Evolutionary conservation across 2,888 invertebrate genomes (phyloP).

Genomic region (Thalpophila matura): DNA sequence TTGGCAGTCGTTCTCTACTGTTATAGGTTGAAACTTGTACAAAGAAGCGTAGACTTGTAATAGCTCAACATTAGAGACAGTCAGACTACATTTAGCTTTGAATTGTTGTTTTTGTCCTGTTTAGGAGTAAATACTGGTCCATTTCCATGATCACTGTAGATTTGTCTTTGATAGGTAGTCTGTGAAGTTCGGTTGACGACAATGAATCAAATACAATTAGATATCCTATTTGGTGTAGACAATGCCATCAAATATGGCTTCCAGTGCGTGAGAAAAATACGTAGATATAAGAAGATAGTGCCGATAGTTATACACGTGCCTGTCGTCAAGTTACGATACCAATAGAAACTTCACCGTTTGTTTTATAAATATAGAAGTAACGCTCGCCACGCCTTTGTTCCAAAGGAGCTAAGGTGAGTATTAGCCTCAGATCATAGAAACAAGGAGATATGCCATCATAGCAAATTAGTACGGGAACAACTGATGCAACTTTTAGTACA

Average conservation of each 20-base stretch:
- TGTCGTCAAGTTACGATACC: slow-evolving; percentile 21
- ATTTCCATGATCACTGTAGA: slow-evolving; percentile 25
- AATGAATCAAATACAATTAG: slow-evolving; percentile 12
- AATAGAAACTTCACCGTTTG: slow-evolving; percentile 18
- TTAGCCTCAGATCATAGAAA: no score
- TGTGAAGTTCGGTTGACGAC: slow-evolving; percentile 31
- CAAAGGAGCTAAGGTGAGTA: not conserved
- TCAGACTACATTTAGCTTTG: slow-evolving; percentile 36
- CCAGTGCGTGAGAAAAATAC: slow-evolving; percentile 38
- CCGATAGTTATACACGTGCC: slow-evolving; percentile 24
- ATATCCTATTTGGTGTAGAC: slow-evolving; percentile 26
- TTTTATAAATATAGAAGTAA: slow-evolving; percentile 36
- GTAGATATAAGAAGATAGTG: not conserved
- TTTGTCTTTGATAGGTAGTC: slow-evolving; percentile 3
- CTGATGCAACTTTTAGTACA: no score
- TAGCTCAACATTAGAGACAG: slow-evolving; percentile 36
- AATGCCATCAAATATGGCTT: slow-evolving; percentile 26
- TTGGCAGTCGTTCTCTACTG: slow-evolving; percentile 26
- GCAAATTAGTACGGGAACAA: no score
- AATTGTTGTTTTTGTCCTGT: slow-evolving; percentile 39
- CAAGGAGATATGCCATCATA: no score
- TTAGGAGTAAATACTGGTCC: slow-evolving; percentile 20
- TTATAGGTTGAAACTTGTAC: slow-evolving; percentile 43
- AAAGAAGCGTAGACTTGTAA: slow-evolving; percentile 47
- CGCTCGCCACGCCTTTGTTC: slow-evolving; percentile 24